Conservation (phyloP, 2,888 invertebrate genomes). For the Drosophila koepferae region DNA sequence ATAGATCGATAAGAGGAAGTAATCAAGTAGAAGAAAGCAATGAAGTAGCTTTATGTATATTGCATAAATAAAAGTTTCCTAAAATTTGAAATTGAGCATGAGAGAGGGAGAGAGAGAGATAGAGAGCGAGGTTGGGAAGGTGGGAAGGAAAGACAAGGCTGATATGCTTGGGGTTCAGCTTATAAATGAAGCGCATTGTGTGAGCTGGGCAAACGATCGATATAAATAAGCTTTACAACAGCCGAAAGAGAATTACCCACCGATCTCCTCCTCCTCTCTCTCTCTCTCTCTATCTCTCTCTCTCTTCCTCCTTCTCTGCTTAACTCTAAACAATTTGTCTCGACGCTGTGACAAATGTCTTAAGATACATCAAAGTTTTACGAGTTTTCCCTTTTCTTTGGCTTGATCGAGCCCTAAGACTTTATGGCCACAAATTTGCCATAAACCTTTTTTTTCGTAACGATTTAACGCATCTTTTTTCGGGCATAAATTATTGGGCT, state of each 20-base stretch:
- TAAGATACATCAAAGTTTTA: slow-evolving; percentile 47
- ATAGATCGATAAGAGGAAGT: not conserved
- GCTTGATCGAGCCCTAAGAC: slow-evolving; percentile 13
- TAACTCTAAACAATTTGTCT: slow-evolving; percentile 47
- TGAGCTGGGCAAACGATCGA: slow-evolving; percentile 7
- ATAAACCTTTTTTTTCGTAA: slow-evolving; percentile 45
- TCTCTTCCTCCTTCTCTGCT: not conserved
- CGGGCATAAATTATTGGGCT: slow-evolving; percentile 45
- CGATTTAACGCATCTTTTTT: slow-evolving; percentile 48
- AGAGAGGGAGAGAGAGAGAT: not conserved
- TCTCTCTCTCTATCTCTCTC: not conserved
- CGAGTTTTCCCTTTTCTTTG: slow-evolving; percentile 45
- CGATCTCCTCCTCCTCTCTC: too few relatives aligned
- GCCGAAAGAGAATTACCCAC: not conserved
- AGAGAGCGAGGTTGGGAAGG: not conserved
- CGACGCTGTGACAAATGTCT: slow-evolving; percentile 49
- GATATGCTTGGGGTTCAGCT: not conserved
- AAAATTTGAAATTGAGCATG: not conserved
- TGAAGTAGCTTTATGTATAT: not conserved
- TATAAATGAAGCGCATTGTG: slow-evolving; percentile 5
- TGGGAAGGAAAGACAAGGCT: not conserved
- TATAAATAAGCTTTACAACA: slow-evolving; percentile 4
- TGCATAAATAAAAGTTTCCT: not conserved
- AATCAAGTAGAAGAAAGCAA: not conserved
- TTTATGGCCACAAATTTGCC: slow-evolving; percentile 51